phyloP scores from a whole-genome alignment of 2,888 invertebrate genomes.

The Thysanoteuthis rhombus region DNA sequence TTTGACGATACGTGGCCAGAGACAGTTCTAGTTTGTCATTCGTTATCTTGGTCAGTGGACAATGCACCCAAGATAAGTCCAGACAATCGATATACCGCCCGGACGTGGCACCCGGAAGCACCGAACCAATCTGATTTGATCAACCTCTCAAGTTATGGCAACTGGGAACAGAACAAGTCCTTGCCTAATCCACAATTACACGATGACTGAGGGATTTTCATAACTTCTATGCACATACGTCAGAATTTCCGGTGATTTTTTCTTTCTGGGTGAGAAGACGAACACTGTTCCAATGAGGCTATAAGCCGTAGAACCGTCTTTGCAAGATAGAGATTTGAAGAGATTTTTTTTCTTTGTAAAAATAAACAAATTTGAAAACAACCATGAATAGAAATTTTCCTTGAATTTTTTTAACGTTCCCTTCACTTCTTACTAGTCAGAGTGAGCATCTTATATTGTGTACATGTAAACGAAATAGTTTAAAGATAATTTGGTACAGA shows the following conservation, averaged over 20 bases:
- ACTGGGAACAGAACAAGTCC: not conserved
- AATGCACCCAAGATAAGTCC: slow-evolving; percentile 73
- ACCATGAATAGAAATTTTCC: too few relatives aligned
- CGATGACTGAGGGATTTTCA: not conserved
- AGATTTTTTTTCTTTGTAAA: too few relatives aligned
- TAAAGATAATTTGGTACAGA: too few relatives aligned
- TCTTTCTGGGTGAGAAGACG: not conserved
- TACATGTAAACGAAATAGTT: too few relatives aligned
- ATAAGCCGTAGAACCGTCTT: too few relatives aligned
- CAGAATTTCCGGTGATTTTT: not conserved
- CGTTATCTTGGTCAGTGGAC: slow-evolving; percentile 87
- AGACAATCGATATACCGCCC: slow-evolving; percentile 85
- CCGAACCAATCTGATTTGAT: slow-evolving; percentile 53
- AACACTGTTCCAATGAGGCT: too few relatives aligned
- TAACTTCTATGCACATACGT: not conserved
- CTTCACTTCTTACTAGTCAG: too few relatives aligned
- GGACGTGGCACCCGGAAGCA: slow-evolving; percentile 83
- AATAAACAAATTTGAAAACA: too few relatives aligned
- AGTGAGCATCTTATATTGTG: too few relatives aligned
- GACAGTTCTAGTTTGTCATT: slow-evolving; percentile 73
- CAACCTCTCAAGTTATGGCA: slow-evolving; percentile 46
- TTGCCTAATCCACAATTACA: not conserved
- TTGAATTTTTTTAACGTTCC: too few relatives aligned
- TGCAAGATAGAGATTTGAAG: too few relatives aligned
- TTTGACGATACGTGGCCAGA: not conserved